phyloP scores from a whole-genome alignment of 2,888 invertebrate genomes.

The Callimorpha dominula region DNA sequence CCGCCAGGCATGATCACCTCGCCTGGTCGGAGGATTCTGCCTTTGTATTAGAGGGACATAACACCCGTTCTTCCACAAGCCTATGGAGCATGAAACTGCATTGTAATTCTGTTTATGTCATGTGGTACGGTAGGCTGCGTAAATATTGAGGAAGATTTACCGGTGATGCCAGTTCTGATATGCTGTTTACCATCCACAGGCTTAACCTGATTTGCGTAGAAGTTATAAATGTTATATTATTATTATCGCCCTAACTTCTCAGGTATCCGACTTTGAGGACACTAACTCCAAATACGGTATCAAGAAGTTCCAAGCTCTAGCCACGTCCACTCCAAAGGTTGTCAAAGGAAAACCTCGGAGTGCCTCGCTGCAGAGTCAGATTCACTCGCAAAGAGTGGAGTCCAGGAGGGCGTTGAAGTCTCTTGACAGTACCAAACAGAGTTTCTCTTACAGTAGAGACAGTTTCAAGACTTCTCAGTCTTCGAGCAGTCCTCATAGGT shows the following conservation, averaged over 20 bases:
- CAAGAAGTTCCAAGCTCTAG: conserved; percentile 58
- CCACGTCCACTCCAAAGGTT: conserved; percentile 72
- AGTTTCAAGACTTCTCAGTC: conserved; percentile 64
- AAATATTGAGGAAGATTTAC: too few relatives aligned
- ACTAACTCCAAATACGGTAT: conserved; percentile 70
- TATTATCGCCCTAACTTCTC: background rate
- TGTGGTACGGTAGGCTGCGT: too few relatives aligned
- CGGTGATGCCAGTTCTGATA: too few relatives aligned
- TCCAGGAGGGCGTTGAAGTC: conserved; percentile 45
- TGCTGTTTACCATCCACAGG: too few relatives aligned
- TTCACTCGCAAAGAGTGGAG: conserved; percentile 41
- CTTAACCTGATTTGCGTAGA: too few relatives aligned
- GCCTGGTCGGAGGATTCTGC: too few relatives aligned
- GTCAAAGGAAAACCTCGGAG: conserved; percentile 59
- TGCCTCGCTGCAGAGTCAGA: conserved; percentile 63
- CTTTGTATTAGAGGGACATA: too few relatives aligned
- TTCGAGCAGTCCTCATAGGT: conserved; percentile 60
- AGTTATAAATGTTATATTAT: too few relatives aligned
- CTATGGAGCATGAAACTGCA: too few relatives aligned
- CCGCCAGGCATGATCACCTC: too few relatives aligned
- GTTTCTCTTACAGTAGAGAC: conserved; percentile 60
- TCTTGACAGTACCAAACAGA: conserved; percentile 48
- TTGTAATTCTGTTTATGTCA: too few relatives aligned
- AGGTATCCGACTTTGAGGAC: conserved; percentile 82
- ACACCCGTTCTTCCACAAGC: too few relatives aligned